These are phyloP conservation scores for Panthera leo DNA, from an alignment of 2,113 vertebrate species.

Conservation along the genomic window DNA sequence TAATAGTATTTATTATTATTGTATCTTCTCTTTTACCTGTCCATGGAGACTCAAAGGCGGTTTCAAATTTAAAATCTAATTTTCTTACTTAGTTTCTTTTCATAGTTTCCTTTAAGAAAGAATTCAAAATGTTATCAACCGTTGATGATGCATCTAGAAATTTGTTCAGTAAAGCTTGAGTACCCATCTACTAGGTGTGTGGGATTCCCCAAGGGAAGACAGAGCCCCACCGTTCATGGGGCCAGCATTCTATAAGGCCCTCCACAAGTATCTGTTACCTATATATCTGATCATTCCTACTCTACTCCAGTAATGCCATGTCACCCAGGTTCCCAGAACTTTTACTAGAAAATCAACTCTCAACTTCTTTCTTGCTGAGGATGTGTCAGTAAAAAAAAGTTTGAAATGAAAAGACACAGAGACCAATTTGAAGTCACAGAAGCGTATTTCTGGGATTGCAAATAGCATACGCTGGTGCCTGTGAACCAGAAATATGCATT, in stretches of 20 bases:
- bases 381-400: background rate
- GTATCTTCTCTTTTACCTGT: background rate
- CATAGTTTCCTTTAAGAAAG: background rate
- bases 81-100: background rate
- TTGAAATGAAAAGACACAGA: conserved; percentile 25
- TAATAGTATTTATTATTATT: background rate
- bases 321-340: background rate
- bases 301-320: background rate
- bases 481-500: background rate
- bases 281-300: background rate
- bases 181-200: background rate
- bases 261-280: background rate
- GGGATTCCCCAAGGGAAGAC: background rate
- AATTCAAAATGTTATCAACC: background rate
- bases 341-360: conserved; percentile 24
- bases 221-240: background rate
- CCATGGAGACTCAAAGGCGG: background rate
- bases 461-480: background rate
- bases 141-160: background rate
- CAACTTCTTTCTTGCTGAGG: background rate
- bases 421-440: background rate
- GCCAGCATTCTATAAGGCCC: background rate
- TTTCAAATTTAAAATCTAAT: background rate
- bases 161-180: background rate
- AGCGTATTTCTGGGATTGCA: conserved; percentile 12